phyloP scores from a whole-genome alignment of 2,797 vertebrate genomes.

The Microhierax caerulescens region DNA sequence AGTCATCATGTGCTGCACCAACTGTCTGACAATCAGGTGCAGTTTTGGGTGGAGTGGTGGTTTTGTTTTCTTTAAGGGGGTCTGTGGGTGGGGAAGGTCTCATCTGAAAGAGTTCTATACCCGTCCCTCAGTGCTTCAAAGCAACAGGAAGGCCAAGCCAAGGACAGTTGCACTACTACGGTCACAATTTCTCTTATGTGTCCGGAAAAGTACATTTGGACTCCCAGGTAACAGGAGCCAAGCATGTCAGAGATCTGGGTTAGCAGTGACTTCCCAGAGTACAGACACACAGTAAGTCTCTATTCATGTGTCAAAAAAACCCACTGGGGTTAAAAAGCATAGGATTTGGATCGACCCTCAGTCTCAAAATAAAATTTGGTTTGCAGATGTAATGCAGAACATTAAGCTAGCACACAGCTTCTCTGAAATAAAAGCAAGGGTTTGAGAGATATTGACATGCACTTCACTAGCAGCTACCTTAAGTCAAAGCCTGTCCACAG shows the following conservation, averaged over 20 bases:
- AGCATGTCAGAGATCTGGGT: background rate
- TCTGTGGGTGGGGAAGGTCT: background rate
- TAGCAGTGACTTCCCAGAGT: background rate
- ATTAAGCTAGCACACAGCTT: background rate
- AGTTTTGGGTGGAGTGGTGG: background rate
- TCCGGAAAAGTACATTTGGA: background rate
- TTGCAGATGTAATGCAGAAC: background rate
- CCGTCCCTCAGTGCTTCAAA: background rate
- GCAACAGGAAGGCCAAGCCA: background rate
- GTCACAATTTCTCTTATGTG: background rate
- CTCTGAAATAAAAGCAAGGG: background rate
- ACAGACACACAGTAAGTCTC: background rate
- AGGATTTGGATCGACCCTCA: background rate
- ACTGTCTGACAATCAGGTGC: background rate
- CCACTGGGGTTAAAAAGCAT: background rate
- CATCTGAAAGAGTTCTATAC: background rate
- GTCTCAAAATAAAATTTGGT: background rate
- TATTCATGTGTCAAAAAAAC: accelerated
- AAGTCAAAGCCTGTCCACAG: background rate
- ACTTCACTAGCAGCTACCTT: background rate
- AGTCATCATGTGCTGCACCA: background rate
- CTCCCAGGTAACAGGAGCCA: background rate
- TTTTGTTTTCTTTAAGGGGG: background rate
- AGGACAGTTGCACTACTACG: background rate
- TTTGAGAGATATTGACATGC: background rate